Base-by-base conservation (phyloP, 2,113 vertebrate species). In the Camelus dromedarius region DNA sequence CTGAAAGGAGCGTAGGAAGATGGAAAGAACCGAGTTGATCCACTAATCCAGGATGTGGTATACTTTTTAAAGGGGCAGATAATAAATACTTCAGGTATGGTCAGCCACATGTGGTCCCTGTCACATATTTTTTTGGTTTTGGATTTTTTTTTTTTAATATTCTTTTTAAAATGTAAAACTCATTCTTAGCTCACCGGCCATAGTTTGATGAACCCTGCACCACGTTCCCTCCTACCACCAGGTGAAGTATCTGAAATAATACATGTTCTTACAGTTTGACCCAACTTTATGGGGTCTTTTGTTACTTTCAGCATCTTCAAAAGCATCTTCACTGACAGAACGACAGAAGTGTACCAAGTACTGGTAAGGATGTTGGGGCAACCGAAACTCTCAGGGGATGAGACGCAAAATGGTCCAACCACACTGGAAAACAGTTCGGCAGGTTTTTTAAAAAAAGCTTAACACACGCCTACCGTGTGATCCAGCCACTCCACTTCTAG, bases 261-360 rank as follows among this genome's bases (percentile, higher is more conserved):
- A 11, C 9, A 30, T 2, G 8, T 66, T 60, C 22, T 77, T 28
- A 19, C 1, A 1, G 28, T 15, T 3, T 12, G 46, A 19, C 60
- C 42, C 16, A 3, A n/a, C 56, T 58, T 60, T 16, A 50, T 5
- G 20, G n/a, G 60, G 8, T 2, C 42, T 62, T 50, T 30, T 7
- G 38, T 26, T 70, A 19, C 77, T 42, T 56, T 80, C 35, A 48
- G 73, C 52, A 73, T 66, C 30, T 35, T 75, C 56, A 70, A 48
- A 67, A 76, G 42, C 38, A 22, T 67, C 77, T 9, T 35, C 3
- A 2, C 54, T 5, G 3, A 79, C 46, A 69, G 35, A 69, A 35
- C 2, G 14, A 38, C 15, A 28, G 50, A 4, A 4, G 16, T 0
- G 5, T 15, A 6, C 3, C 14, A 16, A 28, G 32, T 2, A 7